Base-by-base conservation (phyloP, 2,888 invertebrate species). In the Aporophyla nigra region DNA sequence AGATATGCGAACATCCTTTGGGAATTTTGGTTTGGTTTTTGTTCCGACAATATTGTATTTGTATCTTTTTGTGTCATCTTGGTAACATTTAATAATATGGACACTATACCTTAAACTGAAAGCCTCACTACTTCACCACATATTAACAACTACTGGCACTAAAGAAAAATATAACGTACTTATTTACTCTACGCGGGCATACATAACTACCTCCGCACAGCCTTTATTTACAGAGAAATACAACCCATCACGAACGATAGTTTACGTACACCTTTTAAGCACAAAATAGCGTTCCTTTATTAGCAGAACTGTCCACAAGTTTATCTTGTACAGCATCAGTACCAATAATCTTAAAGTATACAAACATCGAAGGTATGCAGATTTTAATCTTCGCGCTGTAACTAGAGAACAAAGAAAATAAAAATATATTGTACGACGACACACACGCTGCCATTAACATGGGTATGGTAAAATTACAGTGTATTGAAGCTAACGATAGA, bases 331-430 rank as follows among this genome's bases (percentile, higher is more conserved):
- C 86, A 80, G 46, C 62, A 84, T 87, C 89, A 83, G 69, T 65
- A 74, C 73, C 78, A 86, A 76, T 87, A 88, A 87, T 79, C 89
- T 75, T 86, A 82, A 87, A 86, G 76, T 87, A 77, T 71, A 80
- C 79, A 82, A 81, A 85, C 83, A 76, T 78, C 82, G 83, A 83
- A 73, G 83, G 69, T 87, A 83, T 86, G 85, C 84, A 85, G 88
- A 88, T 88, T 78, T 76, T 82, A 82, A 88, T 87, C 88, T 83
- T 63, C 24, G 0, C 63, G 51, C 69, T 84, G 89, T 83, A 83
- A 87, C 85, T 76, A 73, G 83, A 89, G 83, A 89, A 88, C 87
- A 88, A 89, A 88, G 86, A 74, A 80, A 74, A 87, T 87, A 85
- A 88, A 87, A 87, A 40, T 74, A 70, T 76, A 74, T 65, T 78